Percentiles rank a stretch among this genome's conserved stretches.
Conservation (phyloP, 2,888 invertebrate species). For the Mythimna impura region DNA sequence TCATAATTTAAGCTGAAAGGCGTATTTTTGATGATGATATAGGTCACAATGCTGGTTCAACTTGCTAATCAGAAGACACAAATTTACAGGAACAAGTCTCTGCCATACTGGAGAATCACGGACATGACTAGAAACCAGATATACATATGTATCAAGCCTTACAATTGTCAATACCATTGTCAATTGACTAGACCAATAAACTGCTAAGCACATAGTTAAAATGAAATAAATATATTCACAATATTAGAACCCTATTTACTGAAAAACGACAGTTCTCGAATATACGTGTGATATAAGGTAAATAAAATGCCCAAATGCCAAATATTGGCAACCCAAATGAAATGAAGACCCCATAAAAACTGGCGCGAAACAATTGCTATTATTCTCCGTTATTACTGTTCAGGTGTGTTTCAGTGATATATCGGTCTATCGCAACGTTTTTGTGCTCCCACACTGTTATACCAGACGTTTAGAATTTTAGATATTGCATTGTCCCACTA, state of each 20-base stretch:
- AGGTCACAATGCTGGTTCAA: neutral
- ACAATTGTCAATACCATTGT: conserved; percentile 4
- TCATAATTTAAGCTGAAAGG: too few relatives aligned
- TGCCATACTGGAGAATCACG: neutral
- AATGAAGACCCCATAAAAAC: conserved; percentile 87
- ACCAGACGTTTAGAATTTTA: conserved; percentile 74
- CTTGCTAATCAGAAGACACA: conserved; percentile 1
- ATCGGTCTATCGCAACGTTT: conserved; percentile 83
- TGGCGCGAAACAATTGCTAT: conserved; percentile 85
- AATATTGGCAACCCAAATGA: conserved; percentile 66
- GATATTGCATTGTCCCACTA: conserved; percentile 61
- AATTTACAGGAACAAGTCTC: neutral
- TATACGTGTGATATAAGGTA: conserved; percentile 49
- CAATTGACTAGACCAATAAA: conserved; percentile 10
- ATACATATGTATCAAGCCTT: neutral
- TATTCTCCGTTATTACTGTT: conserved; percentile 87
- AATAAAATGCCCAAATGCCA: conserved; percentile 58
- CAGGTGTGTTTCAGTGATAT: conserved; percentile 87
- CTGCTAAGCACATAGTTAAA: conserved; percentile 4
- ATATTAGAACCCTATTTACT: conserved; percentile 42
- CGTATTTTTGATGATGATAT: too few relatives aligned
- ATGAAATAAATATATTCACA: conserved; percentile 36
- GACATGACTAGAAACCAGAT: conserved; percentile 10
- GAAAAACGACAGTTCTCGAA: conserved; percentile 46
- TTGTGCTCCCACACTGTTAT: conserved; percentile 74